Conservation (phyloP, 1,140 invertebrate genomes). For the Calliphora vicina region DNA sequence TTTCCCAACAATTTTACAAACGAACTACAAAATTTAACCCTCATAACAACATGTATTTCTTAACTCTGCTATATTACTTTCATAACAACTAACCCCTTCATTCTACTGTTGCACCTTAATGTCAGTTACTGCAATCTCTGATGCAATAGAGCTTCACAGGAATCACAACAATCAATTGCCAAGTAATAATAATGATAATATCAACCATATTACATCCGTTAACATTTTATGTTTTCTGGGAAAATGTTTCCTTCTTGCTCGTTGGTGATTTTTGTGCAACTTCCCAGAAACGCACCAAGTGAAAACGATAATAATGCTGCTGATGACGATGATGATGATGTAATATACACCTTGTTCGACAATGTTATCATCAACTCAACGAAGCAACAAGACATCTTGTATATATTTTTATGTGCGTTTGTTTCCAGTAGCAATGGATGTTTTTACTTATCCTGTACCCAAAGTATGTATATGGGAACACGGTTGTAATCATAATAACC, state of each 20-base stretch:
- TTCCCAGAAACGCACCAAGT: not conserved
- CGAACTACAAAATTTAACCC: too few species aligned
- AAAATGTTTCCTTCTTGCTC: not conserved
- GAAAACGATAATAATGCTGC: not conserved
- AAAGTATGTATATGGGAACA: not conserved
- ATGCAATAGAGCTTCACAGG: not conserved
- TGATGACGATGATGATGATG: not conserved
- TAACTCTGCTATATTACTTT: too few species aligned
- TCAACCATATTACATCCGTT: slow-evolving; percentile 19
- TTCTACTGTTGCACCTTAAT: not conserved
- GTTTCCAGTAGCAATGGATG: too few species aligned
- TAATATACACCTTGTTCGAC: not conserved
- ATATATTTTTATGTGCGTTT: not conserved
- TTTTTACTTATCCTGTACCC: not conserved
- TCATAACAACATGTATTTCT: too few species aligned
- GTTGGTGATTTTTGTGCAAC: not conserved
- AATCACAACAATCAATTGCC: slow-evolving; percentile 25
- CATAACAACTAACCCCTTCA: not conserved
- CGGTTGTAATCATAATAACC: too few species aligned
- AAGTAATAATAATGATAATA: slow-evolving; percentile 17
- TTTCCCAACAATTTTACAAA: too few species aligned
- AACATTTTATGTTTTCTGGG: not conserved
- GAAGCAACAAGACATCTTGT: not conserved
- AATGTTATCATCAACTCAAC: not conserved
- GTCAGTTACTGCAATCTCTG: not conserved